Evolutionary conservation across 92 coral and sea anemone species (phyloP), one percentile per base, ranked within the genome.

Genomic region (Actinostola sp.): DNA sequence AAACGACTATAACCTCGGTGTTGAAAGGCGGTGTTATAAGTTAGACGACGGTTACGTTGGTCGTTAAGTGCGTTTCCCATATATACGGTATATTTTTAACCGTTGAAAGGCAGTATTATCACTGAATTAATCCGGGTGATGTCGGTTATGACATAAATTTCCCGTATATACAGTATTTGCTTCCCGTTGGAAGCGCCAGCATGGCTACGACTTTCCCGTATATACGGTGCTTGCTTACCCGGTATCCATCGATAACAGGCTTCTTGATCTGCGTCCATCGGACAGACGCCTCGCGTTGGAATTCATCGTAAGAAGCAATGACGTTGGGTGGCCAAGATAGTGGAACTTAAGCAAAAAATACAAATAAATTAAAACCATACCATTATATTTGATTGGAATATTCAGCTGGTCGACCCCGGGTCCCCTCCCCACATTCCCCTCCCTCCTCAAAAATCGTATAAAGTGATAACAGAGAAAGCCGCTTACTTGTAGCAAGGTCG

Each of bases 401-500:
- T 48, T 4, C 13, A 23, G 5, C 13, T 13, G 21, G 54, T 48
- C 8, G 21, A 48, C 54, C 54, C 54, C 17, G 16, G 21, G 23
- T 24, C 20, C 29, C 23, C 32, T 3, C 23, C 3, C 25, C 23
- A 41, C 1, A 31, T 2, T 25, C 57, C 50, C 8, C 26, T 5
- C n/a, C n/a, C n/a, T n/a, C n/a, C n/a, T n/a, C n/a, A n/a, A n/a
- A n/a, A n/a, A n/a, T n/a, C n/a, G n/a, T n/a, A n/a, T n/a, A n/a
- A n/a, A n/a, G n/a, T n/a, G n/a, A 34, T 25, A 26, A 31, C 28
- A 23, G 55, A 21, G 0, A 39, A 15, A 13, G 41, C n/a, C 6
- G 1, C 96, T 76, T 71, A 94, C 98, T 89, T 57, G 76, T 64
- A 33, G 86, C 72, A 31, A 94, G 76, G 51, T 94, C 95, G 66